Evolutionary conservation across 2,888 invertebrate species (phyloP).

Genomic region (Zonitis immaculata): DNA sequence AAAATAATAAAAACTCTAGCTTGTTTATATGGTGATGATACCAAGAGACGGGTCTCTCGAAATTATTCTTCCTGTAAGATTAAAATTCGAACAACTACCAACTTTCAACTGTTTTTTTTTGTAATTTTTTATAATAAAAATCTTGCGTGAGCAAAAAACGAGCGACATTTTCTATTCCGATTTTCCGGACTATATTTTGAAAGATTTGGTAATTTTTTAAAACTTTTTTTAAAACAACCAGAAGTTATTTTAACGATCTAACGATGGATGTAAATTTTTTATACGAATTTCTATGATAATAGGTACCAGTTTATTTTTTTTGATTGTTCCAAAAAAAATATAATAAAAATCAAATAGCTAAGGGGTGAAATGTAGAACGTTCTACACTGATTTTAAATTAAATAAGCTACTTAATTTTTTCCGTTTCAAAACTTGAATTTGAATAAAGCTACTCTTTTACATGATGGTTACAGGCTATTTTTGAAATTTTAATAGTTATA

Average conservation of each 20-base stretch:
- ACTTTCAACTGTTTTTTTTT: too few relatives aligned
- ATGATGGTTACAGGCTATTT: conserved; percentile 1
- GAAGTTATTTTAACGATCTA: background rate
- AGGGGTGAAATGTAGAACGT: background rate
- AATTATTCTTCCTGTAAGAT: background rate
- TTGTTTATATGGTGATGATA: background rate
- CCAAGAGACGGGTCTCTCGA: background rate
- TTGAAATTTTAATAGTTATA: too few relatives aligned
- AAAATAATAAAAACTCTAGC: too few relatives aligned
- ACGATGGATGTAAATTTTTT: background rate
- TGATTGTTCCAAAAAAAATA: too few relatives aligned
- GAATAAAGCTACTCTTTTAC: background rate
- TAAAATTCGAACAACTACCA: background rate
- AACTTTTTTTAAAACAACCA: too few relatives aligned
- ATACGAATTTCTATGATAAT: background rate
- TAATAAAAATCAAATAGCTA: background rate
- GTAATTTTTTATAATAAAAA: too few relatives aligned
- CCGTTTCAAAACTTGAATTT: background rate
- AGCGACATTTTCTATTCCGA: too few relatives aligned
- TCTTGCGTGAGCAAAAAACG: too few relatives aligned
- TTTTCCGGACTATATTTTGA: too few relatives aligned
- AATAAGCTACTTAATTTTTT: background rate
- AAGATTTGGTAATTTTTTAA: too few relatives aligned
- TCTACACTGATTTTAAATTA: background rate
- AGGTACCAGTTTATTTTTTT: too few relatives aligned